A percentile compares a stretch with the other conserved stretches of the same genome.
These are phyloP conservation scores for Epiperipatus broadwayi DNA, from an alignment of 2,888 invertebrate genomes.

Conservation along the genomic window DNA sequence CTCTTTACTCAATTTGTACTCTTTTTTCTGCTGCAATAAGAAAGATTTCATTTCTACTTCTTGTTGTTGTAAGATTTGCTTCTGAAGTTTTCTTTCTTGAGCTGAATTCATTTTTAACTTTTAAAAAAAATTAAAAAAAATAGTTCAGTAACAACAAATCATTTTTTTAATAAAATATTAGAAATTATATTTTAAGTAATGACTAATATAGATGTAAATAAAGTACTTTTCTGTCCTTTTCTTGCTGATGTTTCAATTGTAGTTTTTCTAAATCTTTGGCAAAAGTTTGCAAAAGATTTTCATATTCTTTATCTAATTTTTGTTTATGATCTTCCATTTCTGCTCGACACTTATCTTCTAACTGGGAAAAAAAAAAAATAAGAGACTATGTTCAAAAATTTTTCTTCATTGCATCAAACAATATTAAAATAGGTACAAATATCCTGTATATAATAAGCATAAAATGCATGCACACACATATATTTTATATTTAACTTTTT, in stretches of 20 bases:
- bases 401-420: background rate
- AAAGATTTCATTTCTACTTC: constrained; percentile 80
- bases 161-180: constrained; percentile 5
- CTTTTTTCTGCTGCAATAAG: constrained; percentile 77
- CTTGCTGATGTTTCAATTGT: constrained; percentile 41
- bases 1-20: constrained; percentile 84
- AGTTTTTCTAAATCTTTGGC: constrained; percentile 75
- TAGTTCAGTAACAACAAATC: background rate
- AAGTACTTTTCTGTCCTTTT: constrained; percentile 34
- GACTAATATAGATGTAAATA: too few species aligned
- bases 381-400: background rate
- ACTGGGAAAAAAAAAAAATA: constrained; percentile 32
- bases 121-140: constrained; percentile 21
- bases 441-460: background rate
- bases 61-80: constrained; percentile 70
- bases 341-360: constrained; percentile 83
- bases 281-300: constrained; percentile 71
- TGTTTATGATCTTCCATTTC: constrained; percentile 94
- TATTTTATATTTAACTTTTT: too few species aligned
- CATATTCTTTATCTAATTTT: constrained; percentile 88
- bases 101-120: constrained; percentile 66
- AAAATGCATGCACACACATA: too few species aligned
- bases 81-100: constrained; percentile 76
- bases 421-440: background rate
- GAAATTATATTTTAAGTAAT: background rate